Conservation (phyloP, 2,888 invertebrate genomes). For the Troides oblongomaculatus region DNA sequence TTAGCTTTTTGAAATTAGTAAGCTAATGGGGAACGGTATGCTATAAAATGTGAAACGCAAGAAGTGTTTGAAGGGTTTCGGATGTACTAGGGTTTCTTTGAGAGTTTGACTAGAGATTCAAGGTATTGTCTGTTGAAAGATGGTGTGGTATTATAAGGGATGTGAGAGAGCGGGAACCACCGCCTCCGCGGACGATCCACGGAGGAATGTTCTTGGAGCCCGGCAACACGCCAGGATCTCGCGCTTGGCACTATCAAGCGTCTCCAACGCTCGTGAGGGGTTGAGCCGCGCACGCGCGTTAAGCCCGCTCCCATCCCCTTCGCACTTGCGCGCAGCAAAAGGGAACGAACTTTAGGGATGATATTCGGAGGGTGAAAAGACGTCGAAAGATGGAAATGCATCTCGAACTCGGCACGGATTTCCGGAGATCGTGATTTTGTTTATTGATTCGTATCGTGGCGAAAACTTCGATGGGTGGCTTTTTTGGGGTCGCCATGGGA, state of each 20-base stretch:
- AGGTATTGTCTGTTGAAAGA: constrained; percentile 24
- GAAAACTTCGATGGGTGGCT: constrained; percentile 50
- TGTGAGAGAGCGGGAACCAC: constrained; percentile 76
- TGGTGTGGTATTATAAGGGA: constrained; percentile 46
- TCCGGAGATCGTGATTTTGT: constrained; percentile 78
- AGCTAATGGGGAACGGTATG: constrained; percentile 22
- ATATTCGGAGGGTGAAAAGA: constrained; percentile 77
- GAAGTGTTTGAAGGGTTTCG: constrained; percentile 20
- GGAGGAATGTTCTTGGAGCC: constrained; percentile 70
- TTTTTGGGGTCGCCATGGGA: constrained; percentile 47
- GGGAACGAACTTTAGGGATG: constrained; percentile 68
- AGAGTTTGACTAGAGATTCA: constrained; percentile 36
- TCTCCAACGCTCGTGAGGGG: constrained; percentile 71
- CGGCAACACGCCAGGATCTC: constrained; percentile 70
- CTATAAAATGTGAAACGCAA: constrained; percentile 11
- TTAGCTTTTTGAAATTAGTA: constrained; percentile 33
- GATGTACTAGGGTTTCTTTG: constrained; percentile 10
- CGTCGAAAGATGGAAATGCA: constrained; percentile 79
- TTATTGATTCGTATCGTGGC: constrained; percentile 74
- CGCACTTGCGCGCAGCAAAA: constrained; percentile 47
- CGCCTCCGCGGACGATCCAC: constrained; percentile 74
- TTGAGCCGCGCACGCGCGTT: constrained; percentile 70
- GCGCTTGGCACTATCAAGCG: constrained; percentile 65
- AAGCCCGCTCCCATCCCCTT: constrained; percentile 48
- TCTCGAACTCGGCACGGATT: constrained; percentile 77